Evolutionary conservation across 2,113 vertebrate species (phyloP), one percentile per base, ranked within the genome.

Genomic region (Nanorana parkeri): DNA sequence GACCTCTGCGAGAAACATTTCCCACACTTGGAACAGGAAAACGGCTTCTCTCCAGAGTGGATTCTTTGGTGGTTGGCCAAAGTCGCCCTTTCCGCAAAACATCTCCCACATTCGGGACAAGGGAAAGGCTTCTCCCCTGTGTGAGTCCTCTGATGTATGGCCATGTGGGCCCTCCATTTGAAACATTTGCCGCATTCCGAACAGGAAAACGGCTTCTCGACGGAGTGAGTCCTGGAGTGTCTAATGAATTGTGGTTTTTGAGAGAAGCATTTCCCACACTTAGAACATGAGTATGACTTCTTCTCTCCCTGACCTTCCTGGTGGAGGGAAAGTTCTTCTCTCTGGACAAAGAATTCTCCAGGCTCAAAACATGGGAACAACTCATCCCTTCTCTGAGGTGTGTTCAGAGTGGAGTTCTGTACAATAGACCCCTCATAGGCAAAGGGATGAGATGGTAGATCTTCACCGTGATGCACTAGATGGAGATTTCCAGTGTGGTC

Each of bases 11-110:
- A 23, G 10, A 65, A 24, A 15, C n/a, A 5, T 23, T 15, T 65
- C 4, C 63, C 63, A 23, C 63, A 65, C 17, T 28, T 2, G 16
- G 23, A 16, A 23, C 63, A 65, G 6, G 41, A 47, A 47, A 47
- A 47, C 41, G 41, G 41, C 41, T 47, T 47, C 41, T 47, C 41
- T 47, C 41, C 89, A 7, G 88, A 90, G 80, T 91, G 90, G 68
- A 88, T 89, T 66, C 87, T 83, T 56, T 89, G 85, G 36, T 91
- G 89, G 7, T 88, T 88, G 24, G 88, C 87, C 5, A 91, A 87
- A 58, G 86, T 36, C 5, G 32, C 32, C 32, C 32, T 87, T 0
- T 87, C 85, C 5, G 86, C 86, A 58, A 89, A 90, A 68, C 86
- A 84, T 60, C 87, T 85, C 6, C 87, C 87, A 73, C 90, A 90